Evolutionary conservation across 2,113 vertebrate species (phyloP).

Genomic region (Barnardius zonarius): DNA sequence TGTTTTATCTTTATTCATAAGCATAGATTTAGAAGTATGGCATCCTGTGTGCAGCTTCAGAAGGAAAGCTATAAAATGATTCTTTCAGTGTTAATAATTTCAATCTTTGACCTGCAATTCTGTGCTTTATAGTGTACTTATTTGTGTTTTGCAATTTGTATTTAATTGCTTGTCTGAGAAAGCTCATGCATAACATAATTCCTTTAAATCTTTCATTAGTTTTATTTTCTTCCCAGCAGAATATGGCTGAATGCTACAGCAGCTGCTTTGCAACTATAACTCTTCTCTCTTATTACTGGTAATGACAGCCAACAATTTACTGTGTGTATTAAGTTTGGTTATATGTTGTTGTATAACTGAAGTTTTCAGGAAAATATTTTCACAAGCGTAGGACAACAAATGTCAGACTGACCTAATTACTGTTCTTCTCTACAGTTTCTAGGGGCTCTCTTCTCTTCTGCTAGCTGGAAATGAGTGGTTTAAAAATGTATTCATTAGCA

Average conservation of each 20-base stretch:
- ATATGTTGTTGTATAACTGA: neutral
- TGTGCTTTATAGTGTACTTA: neutral
- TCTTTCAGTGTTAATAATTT: neutral
- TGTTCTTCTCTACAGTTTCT: neutral
- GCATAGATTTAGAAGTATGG: neutral
- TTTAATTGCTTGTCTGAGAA: neutral
- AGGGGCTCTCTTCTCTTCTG: neutral
- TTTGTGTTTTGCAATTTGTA: neutral
- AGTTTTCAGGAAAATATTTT: slow-evolving; percentile 27
- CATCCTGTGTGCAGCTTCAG: neutral
- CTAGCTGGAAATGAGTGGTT: neutral
- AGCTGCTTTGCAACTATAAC: neutral
- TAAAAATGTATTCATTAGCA: neutral
- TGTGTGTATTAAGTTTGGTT: neutral
- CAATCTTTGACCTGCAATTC: neutral
- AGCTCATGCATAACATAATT: neutral
- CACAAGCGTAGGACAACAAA: neutral
- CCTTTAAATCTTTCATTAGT: slow-evolving; percentile 29
- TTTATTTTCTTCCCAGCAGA: slow-evolving; percentile 2
- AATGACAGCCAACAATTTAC: slow-evolving; percentile 1
- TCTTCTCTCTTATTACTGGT: neutral
- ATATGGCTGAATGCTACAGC: neutral
- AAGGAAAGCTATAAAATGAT: neutral
- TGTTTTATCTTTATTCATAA: neutral
- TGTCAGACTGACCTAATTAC: neutral